These are phyloP conservation scores for Micromys minutus DNA, from an alignment of 2,113 vertebrate genomes.

Conservation along the genomic window DNA sequence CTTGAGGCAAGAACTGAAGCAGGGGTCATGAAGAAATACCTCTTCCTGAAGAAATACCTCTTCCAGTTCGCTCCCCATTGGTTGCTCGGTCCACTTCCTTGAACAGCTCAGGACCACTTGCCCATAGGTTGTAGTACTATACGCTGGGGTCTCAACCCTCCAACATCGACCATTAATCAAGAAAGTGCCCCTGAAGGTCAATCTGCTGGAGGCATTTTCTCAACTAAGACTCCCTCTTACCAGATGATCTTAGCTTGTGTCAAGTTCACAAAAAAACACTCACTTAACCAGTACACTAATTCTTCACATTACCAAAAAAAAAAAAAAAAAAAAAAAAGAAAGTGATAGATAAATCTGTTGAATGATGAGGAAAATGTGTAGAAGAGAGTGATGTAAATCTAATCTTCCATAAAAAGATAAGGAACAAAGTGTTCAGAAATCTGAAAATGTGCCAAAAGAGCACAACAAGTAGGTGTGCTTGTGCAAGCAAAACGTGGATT, in stretches of 20 bases:
- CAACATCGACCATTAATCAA: not conserved
- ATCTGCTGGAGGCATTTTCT: not conserved
- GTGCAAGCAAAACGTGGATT: conserved; percentile 24
- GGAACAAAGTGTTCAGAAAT: conserved; percentile 6
- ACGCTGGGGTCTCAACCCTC: not conserved
- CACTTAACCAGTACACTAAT: too few species aligned
- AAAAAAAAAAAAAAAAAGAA: not conserved
- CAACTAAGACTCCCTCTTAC: not conserved
- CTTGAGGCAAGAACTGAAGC: not conserved
- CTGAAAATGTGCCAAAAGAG: conserved; percentile 7
- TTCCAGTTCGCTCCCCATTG: not conserved
- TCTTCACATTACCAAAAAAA: not conserved
- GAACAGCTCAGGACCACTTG: not conserved
- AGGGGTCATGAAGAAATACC: too few species aligned
- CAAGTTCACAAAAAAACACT: not conserved
- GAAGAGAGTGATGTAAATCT: not conserved
- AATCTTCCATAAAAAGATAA: not conserved
- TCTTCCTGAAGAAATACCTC: not conserved
- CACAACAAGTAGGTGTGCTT: not conserved
- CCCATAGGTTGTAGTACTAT: not conserved
- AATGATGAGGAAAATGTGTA: conserved; percentile 10
- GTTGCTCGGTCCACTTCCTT: not conserved
- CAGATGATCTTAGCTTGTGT: not conserved
- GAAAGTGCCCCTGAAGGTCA: not conserved
- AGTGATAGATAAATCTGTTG: not conserved